phyloP scores from a whole-genome alignment of 2,113 vertebrate species.

The Amazona vittata region DNA sequence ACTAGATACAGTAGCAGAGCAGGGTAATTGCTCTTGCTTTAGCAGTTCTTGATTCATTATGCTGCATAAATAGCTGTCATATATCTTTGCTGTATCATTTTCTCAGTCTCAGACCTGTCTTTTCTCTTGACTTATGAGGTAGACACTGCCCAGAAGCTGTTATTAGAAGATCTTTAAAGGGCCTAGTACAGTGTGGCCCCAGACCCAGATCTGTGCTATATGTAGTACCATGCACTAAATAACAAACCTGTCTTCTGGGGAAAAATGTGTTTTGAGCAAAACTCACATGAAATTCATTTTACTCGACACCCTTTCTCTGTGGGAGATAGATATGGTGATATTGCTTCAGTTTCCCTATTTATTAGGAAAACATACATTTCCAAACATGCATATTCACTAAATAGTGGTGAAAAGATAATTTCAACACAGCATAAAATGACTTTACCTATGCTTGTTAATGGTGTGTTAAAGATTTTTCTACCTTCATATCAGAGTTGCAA shows the following conservation, averaged over 20 bases:
- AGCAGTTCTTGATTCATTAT: not conserved
- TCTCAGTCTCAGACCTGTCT: not conserved
- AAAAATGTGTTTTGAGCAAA: not conserved
- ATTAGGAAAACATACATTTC: not conserved
- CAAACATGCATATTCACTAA: not conserved
- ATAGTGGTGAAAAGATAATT: not conserved
- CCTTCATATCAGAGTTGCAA: not conserved
- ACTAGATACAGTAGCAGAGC: not conserved
- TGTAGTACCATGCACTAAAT: not conserved
- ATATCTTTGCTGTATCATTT: not conserved
- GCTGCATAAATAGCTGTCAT: not conserved
- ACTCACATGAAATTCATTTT: not conserved
- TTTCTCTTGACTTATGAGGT: not conserved
- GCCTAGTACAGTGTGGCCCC: not conserved
- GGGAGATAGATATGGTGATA: not conserved
- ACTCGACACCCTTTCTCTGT: not conserved
- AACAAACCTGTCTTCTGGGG: not conserved
- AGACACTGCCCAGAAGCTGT: not conserved
- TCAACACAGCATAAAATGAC: not conserved
- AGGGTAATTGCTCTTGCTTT: not conserved
- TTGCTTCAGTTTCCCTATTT: not conserved
- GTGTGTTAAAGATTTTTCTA: not conserved
- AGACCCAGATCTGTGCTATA: not conserved
- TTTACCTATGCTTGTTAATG: not conserved
- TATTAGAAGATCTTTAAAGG: not conserved